phyloP scores from a whole-genome alignment of 2,113 vertebrate species.

The Stegostoma tigrinum region DNA sequence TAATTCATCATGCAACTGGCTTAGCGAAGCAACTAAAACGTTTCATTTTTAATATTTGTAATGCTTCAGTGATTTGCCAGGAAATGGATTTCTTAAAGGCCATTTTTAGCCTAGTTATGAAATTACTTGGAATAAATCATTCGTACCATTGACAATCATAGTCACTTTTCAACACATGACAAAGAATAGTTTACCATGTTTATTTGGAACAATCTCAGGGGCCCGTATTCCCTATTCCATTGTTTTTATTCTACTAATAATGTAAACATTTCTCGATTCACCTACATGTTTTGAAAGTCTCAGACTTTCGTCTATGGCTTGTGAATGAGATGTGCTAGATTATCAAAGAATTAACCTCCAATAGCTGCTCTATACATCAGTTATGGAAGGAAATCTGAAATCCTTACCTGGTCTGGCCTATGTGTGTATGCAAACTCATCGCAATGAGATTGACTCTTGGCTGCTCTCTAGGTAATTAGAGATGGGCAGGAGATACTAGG shows the following conservation, averaged over 20 bases:
- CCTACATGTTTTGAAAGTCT: not conserved
- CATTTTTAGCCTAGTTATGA: not conserved
- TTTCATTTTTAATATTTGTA: slow-evolving; percentile 24
- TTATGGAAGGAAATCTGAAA: too few relatives aligned
- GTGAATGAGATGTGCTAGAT: not conserved
- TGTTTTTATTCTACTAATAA: not conserved
- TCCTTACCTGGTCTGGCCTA: too few relatives aligned
- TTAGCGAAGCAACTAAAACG: not conserved
- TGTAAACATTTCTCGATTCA: not conserved
- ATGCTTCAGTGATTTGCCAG: not conserved
- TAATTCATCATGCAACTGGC: not conserved
- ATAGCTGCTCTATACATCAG: not conserved
- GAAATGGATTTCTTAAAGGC: not conserved
- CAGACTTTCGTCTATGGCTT: not conserved
- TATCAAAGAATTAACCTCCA: not conserved
- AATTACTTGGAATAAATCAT: not conserved
- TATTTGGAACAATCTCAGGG: too few relatives aligned
- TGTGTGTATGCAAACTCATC: too few relatives aligned
- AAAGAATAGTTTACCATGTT: not conserved
- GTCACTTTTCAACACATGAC: not conserved
- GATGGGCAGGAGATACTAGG: too few relatives aligned
- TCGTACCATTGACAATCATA: not conserved
- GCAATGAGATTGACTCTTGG: too few relatives aligned
- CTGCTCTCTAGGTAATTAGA: too few relatives aligned
- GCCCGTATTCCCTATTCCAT: not conserved